These are phyloP conservation scores for Drosophila lini DNA, from an alignment of 1,140 invertebrate species.

Conservation along the genomic window DNA sequence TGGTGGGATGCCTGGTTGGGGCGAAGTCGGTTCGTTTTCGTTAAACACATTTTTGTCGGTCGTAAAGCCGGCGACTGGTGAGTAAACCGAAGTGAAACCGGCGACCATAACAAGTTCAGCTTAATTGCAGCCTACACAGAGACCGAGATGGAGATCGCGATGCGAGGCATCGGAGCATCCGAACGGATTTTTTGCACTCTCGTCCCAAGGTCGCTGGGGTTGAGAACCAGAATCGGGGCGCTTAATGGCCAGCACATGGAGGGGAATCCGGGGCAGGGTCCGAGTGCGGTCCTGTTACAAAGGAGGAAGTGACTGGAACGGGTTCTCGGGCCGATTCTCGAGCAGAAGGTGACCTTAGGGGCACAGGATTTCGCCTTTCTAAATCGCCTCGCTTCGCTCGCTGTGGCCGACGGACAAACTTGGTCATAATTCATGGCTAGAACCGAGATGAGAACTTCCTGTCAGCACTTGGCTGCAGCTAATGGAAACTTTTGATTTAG, in stretches of 20 bases:
- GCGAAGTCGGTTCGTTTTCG: conserved; percentile 50
- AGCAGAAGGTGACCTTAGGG: conserved; percentile 49
- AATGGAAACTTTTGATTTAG: conserved; percentile 48
- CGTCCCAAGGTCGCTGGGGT: conserved; percentile 62
- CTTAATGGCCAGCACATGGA: conserved; percentile 60
- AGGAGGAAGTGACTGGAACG: conserved; percentile 64
- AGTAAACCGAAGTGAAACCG: conserved; percentile 60
- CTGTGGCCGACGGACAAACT: conserved; percentile 21
- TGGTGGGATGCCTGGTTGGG: conserved; percentile 1
- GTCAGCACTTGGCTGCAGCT: conserved; percentile 48
- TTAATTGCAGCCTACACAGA: conserved; percentile 78
- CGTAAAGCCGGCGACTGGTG: conserved; percentile 55
- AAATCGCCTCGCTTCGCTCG: conserved; percentile 47
- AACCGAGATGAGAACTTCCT: conserved; percentile 64
- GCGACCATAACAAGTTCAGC: conserved; percentile 72
- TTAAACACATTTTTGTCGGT: conserved; percentile 60
- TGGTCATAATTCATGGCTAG: conserved; percentile 68
- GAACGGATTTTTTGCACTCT: conserved; percentile 69
- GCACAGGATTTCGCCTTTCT: conserved; percentile 72
- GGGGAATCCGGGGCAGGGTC: conserved; percentile 14
- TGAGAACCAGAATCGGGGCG: conserved; percentile 46
- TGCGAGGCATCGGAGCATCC: conserved; percentile 30
- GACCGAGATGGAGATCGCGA: conserved; percentile 2
- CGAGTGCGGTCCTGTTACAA: conserved; percentile 62
- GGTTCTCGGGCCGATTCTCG: conserved; percentile 31